Base-by-base conservation (phyloP, 2,888 invertebrate genomes). In the Conops quadrifasciatus region DNA sequence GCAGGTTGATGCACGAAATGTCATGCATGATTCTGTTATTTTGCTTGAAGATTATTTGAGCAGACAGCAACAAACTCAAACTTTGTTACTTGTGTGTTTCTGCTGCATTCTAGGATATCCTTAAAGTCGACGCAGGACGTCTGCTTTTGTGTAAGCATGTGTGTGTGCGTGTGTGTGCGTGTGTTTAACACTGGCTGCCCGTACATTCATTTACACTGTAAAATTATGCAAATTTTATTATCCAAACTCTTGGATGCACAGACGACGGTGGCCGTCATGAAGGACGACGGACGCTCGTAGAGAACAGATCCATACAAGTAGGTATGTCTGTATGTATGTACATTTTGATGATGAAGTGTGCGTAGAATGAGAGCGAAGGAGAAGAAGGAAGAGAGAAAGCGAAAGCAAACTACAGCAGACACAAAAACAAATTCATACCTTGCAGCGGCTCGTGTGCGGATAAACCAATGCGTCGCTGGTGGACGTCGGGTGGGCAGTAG, bases 201-300 rank as follows among this genome's bases (percentile, higher is more conserved):
- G 24, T 59, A 65, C 65, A 26, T 72, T 72, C 70, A 70, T 74
- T 75, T 77, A 75, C 75, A 77, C 75, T 74, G 80, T 80, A 75
- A 83, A 85, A 85, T 83, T 84, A 84, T 85, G 85, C 84, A 84
- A 85, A 85, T 85, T 85, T 81, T 75, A 82, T 83, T 83, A 83
- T 81, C 81, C 83, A 85, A 84, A 84, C 82, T 83, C 81, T 75
- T 59, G 47, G 11, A 36, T 16, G 13, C 63, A 26, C 59, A 66
- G 45, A 73, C 64, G 56, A 65, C 59, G 4, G 36, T 36, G 36
- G 36, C 5, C 9, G 5, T 36, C 36, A 36, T 36, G 36, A 36
- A 67, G 43, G 59, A 49, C 45, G 45, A 49, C 64, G 67, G 43
- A 60, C 45, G 60, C 56, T 70, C 36, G 36, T 36, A 36, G 36